Percentiles rank a stretch among this genome's conserved stretches.
phyloP scores from a whole-genome alignment of 1,140 invertebrate species.

The Meloidogyne chitwoodi region DNA sequence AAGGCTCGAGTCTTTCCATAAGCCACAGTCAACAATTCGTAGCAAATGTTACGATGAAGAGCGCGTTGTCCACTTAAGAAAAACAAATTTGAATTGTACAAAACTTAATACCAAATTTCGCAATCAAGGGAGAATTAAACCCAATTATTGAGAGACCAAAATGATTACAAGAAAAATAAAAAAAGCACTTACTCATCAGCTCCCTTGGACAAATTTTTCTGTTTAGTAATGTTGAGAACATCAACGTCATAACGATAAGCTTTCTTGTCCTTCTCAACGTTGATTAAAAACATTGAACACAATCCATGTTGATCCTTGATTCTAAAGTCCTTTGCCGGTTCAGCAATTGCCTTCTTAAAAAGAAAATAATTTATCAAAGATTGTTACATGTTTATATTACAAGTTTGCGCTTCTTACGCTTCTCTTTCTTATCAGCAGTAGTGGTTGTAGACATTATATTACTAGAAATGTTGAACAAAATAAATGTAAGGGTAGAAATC shows the following conservation, averaged over 20 bases:
- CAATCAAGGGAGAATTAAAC: not conserved
- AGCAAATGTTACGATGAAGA: slow-evolving; percentile 32
- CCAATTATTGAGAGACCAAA: not conserved
- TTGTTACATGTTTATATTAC: not conserved
- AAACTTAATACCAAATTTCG: no score
- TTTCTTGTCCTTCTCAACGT: slow-evolving; percentile 27
- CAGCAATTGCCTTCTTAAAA: slow-evolving; percentile 18
- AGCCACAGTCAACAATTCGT: slow-evolving; percentile 27
- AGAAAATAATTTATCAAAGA: not conserved
- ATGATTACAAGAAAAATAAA: not conserved
- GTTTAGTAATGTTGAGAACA: slow-evolving; percentile 14
- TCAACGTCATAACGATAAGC: slow-evolving; percentile 41
- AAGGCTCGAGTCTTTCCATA: slow-evolving; percentile 24
- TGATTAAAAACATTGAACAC: slow-evolving; percentile 31
- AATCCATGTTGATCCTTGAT: slow-evolving; percentile 24
- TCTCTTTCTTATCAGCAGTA: not conserved
- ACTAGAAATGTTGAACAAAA: not conserved
- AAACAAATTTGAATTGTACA: not conserved
- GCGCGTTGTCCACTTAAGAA: slow-evolving; percentile 30
- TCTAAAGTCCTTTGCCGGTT: slow-evolving; percentile 25
- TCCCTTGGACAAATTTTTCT: slow-evolving; percentile 28
- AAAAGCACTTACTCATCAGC: slow-evolving; percentile 26
- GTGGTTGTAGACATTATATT: not conserved
- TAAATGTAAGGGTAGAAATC: not conserved
- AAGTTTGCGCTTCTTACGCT: slow-evolving; percentile 2